Evolutionary conservation across 1,140 invertebrate species (phyloP).

Genomic region (Drosophila kohkoa): DNA sequence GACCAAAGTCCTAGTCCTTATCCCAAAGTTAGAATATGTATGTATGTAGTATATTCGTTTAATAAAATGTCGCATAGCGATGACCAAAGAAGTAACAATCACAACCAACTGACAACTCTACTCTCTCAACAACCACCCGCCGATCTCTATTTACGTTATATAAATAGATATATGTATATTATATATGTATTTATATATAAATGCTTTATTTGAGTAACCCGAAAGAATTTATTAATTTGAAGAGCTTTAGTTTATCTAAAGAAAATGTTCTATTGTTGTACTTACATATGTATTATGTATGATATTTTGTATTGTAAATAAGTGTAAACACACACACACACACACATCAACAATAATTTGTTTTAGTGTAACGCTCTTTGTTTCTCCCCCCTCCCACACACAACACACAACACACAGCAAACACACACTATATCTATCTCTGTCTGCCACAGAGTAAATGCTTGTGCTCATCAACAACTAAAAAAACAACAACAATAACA

Average conservation of each 20-base stretch:
- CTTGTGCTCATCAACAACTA: constrained; percentile 13
- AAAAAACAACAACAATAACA: neutral
- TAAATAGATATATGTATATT: constrained; percentile 1
- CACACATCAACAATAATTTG: constrained; percentile 35
- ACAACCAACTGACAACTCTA: neutral
- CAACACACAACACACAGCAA: constrained; percentile 14
- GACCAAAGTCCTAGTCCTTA: neutral
- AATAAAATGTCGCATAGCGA: neutral
- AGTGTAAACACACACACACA: constrained; percentile 21
- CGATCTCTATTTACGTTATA: neutral
- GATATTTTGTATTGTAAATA: constrained; percentile 45
- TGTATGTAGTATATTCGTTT: neutral
- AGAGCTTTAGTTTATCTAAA: constrained; percentile 14
- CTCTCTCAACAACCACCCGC: neutral
- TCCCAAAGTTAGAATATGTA: neutral
- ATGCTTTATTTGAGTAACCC: neutral
- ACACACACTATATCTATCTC: neutral
- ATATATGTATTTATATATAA: constrained; percentile 11
- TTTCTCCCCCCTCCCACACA: constrained; percentile 10
- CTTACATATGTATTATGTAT: constrained; percentile 15
- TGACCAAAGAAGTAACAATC: neutral
- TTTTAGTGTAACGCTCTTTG: constrained; percentile 41
- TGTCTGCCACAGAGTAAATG: constrained; percentile 13
- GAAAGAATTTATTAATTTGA: neutral
- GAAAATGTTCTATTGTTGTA: constrained; percentile 12